These are phyloP conservation scores for Cichlasoma orientale DNA, from an alignment of 2,797 vertebrate species.

Conservation along the genomic window DNA sequence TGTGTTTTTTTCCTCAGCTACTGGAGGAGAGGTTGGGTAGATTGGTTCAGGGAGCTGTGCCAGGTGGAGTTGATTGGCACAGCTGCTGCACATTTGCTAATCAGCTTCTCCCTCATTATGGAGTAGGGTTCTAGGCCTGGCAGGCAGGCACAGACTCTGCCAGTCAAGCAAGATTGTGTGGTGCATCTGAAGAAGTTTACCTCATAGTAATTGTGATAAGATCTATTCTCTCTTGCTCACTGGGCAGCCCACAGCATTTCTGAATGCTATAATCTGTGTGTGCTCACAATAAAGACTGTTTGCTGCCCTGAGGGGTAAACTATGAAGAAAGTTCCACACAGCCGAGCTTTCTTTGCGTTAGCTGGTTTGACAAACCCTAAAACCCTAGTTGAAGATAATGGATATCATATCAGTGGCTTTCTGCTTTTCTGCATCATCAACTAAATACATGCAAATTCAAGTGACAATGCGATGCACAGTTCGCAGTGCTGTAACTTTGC, in stretches of 20 bases:
- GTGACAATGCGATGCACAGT: background rate
- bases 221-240: background rate
- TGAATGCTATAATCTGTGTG: background rate
- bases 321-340: background rate
- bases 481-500: background rate
- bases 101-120: background rate
- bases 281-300: background rate
- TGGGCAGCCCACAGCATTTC: background rate
- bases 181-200: background rate
- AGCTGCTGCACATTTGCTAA: slow-evolving; percentile 3
- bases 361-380: background rate
- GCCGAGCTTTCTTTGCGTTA: background rate
- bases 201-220: background rate
- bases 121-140: background rate
- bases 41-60: background rate
- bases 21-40: background rate
- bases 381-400: background rate
- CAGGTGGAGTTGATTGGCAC: background rate
- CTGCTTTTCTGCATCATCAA: background rate
- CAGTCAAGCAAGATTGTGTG: background rate
- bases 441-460: background rate
- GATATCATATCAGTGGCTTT: background rate
- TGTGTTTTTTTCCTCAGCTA: background rate
- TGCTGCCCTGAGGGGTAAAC: background rate
- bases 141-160: background rate